These are phyloP conservation scores for Aleiodes testaceus DNA, from an alignment of 2,888 invertebrate species.

Conservation along the genomic window DNA sequence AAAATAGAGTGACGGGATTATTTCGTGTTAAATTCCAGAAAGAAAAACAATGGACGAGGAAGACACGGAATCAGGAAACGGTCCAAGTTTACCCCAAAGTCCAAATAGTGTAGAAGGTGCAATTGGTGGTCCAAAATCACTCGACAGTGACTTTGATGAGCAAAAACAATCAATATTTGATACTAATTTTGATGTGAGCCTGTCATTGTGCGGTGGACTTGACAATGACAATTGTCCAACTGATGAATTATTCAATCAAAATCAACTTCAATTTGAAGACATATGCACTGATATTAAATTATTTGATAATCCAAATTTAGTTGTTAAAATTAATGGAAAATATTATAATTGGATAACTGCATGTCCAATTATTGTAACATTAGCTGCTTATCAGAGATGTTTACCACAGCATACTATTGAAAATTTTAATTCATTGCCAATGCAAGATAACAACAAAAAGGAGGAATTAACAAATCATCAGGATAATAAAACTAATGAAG, in stretches of 20 bases:
- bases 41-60: constrained; percentile 81
- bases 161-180: constrained; percentile 74
- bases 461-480: constrained; percentile 33
- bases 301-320: constrained; percentile 86
- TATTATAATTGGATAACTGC: constrained; percentile 94
- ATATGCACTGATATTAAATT: constrained; percentile 82
- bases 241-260: constrained; percentile 78
- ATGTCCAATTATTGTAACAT: constrained; percentile 90
- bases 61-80: constrained; percentile 97
- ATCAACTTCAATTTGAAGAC: constrained; percentile 75
- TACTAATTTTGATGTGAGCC: constrained; percentile 76
- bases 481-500: constrained; percentile 44
- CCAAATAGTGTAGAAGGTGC: constrained; percentile 91
- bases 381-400: constrained; percentile 89
- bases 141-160: constrained; percentile 90
- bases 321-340: constrained; percentile 90
- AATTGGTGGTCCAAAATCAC: constrained; percentile 78
- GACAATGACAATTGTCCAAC: constrained; percentile 74
- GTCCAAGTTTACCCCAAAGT: constrained; percentile 95
- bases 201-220: constrained; percentile 86
- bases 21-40: constrained; percentile 54
- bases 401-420: constrained; percentile 78
- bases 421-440: constrained; percentile 61
- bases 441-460: constrained; percentile 56
- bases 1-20: constrained; percentile 18